Conservation (phyloP, 2,797 vertebrate genomes). For the Mus caroli region DNA sequence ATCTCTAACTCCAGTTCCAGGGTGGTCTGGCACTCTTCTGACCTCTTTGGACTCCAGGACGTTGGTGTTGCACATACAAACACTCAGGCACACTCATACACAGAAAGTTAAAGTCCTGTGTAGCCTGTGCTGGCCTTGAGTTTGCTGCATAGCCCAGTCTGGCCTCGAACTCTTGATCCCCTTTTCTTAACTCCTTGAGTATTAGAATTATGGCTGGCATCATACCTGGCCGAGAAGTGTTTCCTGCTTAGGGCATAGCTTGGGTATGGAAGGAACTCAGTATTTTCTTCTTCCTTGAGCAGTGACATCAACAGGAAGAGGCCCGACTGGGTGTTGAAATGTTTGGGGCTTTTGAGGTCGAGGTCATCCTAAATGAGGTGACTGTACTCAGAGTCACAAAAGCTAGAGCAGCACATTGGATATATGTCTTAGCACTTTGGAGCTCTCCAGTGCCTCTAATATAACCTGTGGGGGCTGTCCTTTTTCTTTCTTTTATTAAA, state of each 20-base stretch:
- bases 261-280: neutral
- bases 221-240: neutral
- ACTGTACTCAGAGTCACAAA: neutral
- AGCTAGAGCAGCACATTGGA: slow-evolving; percentile 12
- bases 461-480: neutral
- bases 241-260: neutral
- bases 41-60: neutral
- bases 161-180: neutral
- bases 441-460: neutral
- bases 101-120: neutral
- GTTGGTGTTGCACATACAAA: neutral
- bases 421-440: neutral
- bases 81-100: neutral
- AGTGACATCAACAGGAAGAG: slow-evolving; percentile 24
- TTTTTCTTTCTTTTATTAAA: neutral
- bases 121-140: neutral
- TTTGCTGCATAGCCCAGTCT: neutral
- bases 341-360: slow-evolving; percentile 13
- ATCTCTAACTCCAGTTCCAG: neutral
- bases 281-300: neutral
- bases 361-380: neutral
- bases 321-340: neutral
- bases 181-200: neutral
- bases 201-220: neutral
- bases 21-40: neutral